Base-by-base conservation (phyloP, 2,113 vertebrate genomes). In the Notarius lentiginosus region DNA sequence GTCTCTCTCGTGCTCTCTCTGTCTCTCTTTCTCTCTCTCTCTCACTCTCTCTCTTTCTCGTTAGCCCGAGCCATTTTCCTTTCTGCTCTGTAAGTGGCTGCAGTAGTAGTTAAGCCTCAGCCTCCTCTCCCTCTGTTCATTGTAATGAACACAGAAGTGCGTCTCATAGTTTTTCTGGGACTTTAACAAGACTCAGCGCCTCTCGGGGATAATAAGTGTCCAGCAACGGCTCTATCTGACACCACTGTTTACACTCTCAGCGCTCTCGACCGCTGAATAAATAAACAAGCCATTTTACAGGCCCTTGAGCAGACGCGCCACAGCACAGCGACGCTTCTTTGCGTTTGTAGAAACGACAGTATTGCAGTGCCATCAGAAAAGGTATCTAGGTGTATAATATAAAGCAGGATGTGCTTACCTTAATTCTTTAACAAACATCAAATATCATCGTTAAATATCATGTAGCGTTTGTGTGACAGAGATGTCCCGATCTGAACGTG, bases 81-180 rank as follows among this genome's bases (percentile, higher is more conserved):
- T 82, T 55, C 80, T 5, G 58, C 63, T 55, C 49, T 75, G 61
- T 80, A 86, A 86, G 80, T 68, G 63, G 49, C 66, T 56, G 49
- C 55, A 30, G 30, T 72, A 41, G 41, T 12, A 56, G 82, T 58
- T 22, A 53, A 79, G 51, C 66, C 76, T 53, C 72, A 60, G 56
- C 70, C 56, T 76, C 56, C 56, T 53, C 56, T 76, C 83, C 56
- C 56, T 80, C 84, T 86, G 84, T 86, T 80, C 76, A 86, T 86
- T 86, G 84, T 86, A 80, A 5, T 5, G 15, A 55, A 70, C 84
- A 86, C 84, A 86, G 76, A 86, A 80, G 76, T 80, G 76, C 2
- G 51, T 79, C 84, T 86, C 84, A 86, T 79, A 65, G 61, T 24
- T 85, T 63, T 55, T 58, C 51, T 86, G 84, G 51, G 84, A 66